Percentiles rank a stretch among this genome's conserved stretches.
phyloP scores from a whole-genome alignment of 2,113 vertebrate species.

The Prunella himalayana region DNA sequence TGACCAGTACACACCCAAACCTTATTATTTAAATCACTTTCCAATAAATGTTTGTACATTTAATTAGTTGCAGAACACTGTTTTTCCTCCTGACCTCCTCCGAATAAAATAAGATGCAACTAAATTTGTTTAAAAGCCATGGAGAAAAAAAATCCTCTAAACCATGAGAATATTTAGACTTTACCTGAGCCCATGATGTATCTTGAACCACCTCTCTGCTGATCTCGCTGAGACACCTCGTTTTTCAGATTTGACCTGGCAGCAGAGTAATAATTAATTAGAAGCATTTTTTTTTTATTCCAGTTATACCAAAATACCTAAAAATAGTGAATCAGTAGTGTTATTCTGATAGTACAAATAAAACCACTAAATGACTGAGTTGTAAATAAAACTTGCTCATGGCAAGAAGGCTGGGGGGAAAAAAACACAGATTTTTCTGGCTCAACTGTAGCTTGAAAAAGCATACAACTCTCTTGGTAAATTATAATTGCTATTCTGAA shows the following conservation, averaged over 20 bases:
- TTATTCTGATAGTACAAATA: neutral
- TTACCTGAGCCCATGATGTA: constrained; percentile 93
- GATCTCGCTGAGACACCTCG: constrained; percentile 70
- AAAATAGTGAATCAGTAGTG: neutral
- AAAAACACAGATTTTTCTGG: neutral
- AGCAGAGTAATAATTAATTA: neutral
- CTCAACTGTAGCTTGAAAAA: neutral
- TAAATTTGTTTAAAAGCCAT: neutral
- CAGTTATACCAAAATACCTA: neutral
- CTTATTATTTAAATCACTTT: neutral
- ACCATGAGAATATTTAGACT: neutral
- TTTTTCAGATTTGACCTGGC: constrained; percentile 81
- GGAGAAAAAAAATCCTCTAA: neutral
- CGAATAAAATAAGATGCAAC: neutral
- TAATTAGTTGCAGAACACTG: neutral
- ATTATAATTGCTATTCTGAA: neutral
- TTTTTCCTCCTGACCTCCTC: neutral
- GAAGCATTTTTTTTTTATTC: neutral
- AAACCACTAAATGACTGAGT: neutral
- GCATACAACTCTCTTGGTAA: neutral
- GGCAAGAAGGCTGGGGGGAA: neutral
- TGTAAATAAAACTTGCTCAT: neutral
- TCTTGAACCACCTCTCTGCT: constrained; percentile 80
- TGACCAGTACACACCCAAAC: neutral
- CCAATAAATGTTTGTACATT: neutral